These are phyloP conservation scores for Valencia hispanica DNA, from an alignment of 2,797 vertebrate species.

Conservation along the genomic window DNA sequence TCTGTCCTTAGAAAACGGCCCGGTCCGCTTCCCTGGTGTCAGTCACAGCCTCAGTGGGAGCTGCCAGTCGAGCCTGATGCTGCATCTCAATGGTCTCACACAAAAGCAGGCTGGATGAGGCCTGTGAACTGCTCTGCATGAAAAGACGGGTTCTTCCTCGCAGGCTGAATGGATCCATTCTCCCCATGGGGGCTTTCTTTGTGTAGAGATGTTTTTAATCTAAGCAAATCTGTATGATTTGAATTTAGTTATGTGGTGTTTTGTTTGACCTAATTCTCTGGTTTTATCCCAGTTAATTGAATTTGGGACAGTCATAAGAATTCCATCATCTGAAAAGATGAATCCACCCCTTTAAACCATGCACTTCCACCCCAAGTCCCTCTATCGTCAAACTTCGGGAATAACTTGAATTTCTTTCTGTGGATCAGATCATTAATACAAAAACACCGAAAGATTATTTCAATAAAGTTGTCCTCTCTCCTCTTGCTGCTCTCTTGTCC, in stretches of 20 bases:
- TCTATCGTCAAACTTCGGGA: not conserved
- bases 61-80: slow-evolving; percentile 27
- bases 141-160: slow-evolving; percentile 37
- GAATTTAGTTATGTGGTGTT: slow-evolving; percentile 17
- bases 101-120: slow-evolving; percentile 58
- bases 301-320: slow-evolving; percentile 45
- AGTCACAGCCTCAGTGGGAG: slow-evolving; percentile 43
- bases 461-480: not conserved
- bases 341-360: not conserved
- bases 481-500: not conserved
- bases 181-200: not conserved
- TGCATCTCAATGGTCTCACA: slow-evolving; percentile 77
- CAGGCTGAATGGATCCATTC: slow-evolving; percentile 42
- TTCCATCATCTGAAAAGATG: slow-evolving; percentile 21
- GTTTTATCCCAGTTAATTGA: slow-evolving; percentile 26
- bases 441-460: not conserved
- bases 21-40: slow-evolving; percentile 54
- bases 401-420: not conserved
- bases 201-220: slow-evolving; percentile 1
- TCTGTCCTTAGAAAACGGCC: no score
- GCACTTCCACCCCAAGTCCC: not conserved
- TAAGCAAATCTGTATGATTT: slow-evolving; percentile 29
- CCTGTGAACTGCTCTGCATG: slow-evolving; percentile 51
- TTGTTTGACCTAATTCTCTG: slow-evolving; percentile 8
- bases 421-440: slow-evolving; percentile 1